Conservation (phyloP, 2,113 vertebrate genomes). For the Trematocara unimaculatum region DNA sequence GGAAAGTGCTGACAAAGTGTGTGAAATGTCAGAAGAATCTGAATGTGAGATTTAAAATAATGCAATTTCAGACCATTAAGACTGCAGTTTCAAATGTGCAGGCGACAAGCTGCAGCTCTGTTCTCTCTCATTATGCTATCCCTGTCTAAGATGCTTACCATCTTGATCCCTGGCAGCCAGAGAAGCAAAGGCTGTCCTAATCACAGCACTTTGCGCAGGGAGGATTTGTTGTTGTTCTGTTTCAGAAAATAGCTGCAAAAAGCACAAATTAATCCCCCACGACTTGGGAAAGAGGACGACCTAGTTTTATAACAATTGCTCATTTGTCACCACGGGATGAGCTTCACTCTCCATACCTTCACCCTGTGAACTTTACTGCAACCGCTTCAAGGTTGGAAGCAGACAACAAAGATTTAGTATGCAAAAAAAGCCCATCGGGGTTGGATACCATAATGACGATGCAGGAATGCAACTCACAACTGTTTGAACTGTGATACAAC, state of each 20-base stretch:
- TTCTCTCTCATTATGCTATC: conserved; percentile 8
- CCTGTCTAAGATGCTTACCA: conserved; percentile 28
- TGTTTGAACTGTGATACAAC: background rate
- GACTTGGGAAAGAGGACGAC: conserved; percentile 27
- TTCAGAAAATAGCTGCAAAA: conserved; percentile 51
- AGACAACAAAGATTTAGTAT: background rate
- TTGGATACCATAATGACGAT: background rate
- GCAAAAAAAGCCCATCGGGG: background rate
- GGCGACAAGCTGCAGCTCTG: background rate
- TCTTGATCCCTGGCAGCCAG: conserved; percentile 18
- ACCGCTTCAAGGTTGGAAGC: background rate
- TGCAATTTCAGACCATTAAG: background rate
- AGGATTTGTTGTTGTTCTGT: conserved; percentile 48
- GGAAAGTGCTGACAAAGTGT: background rate
- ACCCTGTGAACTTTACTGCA: background rate
- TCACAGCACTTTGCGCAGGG: background rate
- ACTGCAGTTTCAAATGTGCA: background rate
- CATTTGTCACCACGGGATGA: conserved; percentile 38
- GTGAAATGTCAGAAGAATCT: background rate
- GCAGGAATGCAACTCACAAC: background rate
- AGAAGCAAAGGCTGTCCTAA: conserved; percentile 16
- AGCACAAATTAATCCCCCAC: conserved; percentile 52
- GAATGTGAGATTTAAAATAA: background rate
- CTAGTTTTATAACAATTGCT: conserved; percentile 61
- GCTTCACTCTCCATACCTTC: conserved; percentile 4